Conservation (phyloP, 2,888 invertebrate genomes). For the Polydrusus cervinus region DNA sequence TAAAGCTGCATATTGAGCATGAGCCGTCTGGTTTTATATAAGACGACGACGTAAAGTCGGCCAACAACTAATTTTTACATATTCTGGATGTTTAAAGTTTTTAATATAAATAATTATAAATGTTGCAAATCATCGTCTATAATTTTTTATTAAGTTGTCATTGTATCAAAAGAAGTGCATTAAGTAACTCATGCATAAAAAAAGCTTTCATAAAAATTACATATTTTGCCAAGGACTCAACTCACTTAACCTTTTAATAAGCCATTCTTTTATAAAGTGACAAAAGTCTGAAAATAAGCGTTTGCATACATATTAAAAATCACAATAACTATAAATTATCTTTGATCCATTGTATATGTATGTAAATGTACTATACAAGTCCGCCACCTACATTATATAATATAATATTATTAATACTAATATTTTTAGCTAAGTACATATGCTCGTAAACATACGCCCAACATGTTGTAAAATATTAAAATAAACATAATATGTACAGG, state of each 20-base stretch:
- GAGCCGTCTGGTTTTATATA: too few relatives aligned
- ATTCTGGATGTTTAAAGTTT: too few relatives aligned
- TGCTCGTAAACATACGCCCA: background rate
- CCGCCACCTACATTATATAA: conserved; percentile 1
- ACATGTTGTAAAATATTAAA: background rate
- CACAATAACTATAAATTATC: background rate
- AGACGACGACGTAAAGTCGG: too few relatives aligned
- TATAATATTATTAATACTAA: background rate
- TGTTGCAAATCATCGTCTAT: background rate
- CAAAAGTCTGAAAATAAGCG: background rate
- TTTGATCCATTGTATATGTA: conserved; percentile 7
- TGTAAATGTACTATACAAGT: conserved; percentile 9
- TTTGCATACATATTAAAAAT: background rate
- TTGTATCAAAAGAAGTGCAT: background rate
- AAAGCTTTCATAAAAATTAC: conserved; percentile 10
- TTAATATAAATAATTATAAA: too few relatives aligned
- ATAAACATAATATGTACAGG: too few relatives aligned
- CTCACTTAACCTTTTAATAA: background rate
- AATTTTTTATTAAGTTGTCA: too few relatives aligned
- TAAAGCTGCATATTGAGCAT: too few relatives aligned
- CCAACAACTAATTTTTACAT: too few relatives aligned
- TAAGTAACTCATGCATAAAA: background rate
- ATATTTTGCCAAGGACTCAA: background rate
- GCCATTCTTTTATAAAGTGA: background rate
- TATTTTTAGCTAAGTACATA: background rate